Base-by-base conservation (phyloP, 2,888 invertebrate species). In the Nebria salina region DNA sequence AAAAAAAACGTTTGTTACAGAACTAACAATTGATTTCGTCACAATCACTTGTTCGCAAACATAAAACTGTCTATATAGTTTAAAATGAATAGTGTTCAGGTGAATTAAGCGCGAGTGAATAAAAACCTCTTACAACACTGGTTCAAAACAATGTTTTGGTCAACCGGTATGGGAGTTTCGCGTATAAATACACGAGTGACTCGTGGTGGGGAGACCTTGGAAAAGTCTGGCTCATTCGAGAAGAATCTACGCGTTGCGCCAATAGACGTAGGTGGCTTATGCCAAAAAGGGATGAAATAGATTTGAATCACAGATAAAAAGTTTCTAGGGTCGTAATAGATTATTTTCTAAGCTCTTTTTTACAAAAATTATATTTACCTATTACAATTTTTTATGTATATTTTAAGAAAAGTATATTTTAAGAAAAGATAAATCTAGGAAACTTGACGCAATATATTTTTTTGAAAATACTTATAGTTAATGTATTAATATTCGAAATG, bases 81-180 rank as follows among this genome's bases (percentile, higher is more conserved):
- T 20, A 20, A 20, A 20, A 20, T 20, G 34, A 34, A 1, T 34
- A 5, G 34, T 34, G 2, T 34, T 34, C 34, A 34, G 34, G 34
- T 34, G 34, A 34, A 54, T 54, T 54, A 54, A 43, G 13, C 13
- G 54, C 7, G 54, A 54, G 13, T 54, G 34, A 34, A 34, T 4
- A 34, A 54, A 54, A 54, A 54, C 54, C 11, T 54, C 54, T 54
- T 11, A 1, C 8, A 6, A 54, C 54, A 4, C n/a, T 64, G 34
- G 65, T 43, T 75, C 26, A 13, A 34, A 75, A 75, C 75, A 75
- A 75, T 75, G 54, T 54, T 54, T 54, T 54, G 54, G 54, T 6
- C 54, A 54, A 54, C 54, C 54, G 54, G 54, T 54, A 54, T 54
- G 54, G 54, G 54, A 54, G 54, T 54, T 54, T 54, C 54, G 54